These are phyloP conservation scores for Tenthredo livida DNA, from an alignment of 2,888 invertebrate genomes.

Conservation along the genomic window DNA sequence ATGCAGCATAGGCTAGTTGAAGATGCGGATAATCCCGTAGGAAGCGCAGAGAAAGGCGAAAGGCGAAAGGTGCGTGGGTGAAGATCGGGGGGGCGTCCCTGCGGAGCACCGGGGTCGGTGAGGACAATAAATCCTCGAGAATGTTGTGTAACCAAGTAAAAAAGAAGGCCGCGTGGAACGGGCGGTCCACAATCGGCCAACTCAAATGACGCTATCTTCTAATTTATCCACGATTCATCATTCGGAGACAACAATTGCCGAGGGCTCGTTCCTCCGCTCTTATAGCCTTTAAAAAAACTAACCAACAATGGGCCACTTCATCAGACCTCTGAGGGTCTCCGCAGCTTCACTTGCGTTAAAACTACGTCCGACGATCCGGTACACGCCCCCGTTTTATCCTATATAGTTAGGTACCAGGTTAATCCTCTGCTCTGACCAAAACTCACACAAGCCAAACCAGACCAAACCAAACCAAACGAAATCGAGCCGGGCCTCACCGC, in stretches of 20 bases:
- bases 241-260: slow-evolving; percentile 47
- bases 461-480: not conserved
- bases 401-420: slow-evolving; percentile 10
- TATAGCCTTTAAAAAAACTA: slow-evolving; percentile 3
- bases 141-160: slow-evolving; percentile 39
- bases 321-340: slow-evolving; percentile 8
- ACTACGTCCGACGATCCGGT: slow-evolving; percentile 25
- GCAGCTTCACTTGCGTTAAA: slow-evolving; percentile 34
- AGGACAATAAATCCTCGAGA: slow-evolving; percentile 35
- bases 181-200: slow-evolving; percentile 41
- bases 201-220: slow-evolving; percentile 49
- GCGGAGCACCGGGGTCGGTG: slow-evolving; percentile 25
- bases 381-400: slow-evolving; percentile 36
- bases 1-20: not conserved
- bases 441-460: slow-evolving; percentile 10
- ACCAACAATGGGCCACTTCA: slow-evolving; percentile 50
- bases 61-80: slow-evolving; percentile 42
- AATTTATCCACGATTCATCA: slow-evolving; percentile 51
- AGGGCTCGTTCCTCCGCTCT: slow-evolving; percentile 33
- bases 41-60: slow-evolving; percentile 28
- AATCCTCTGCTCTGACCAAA: slow-evolving; percentile 30
- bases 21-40: slow-evolving; percentile 47
- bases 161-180: slow-evolving; percentile 10
- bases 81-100: slow-evolving; percentile 44
- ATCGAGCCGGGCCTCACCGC: not conserved